Evolutionary conservation across 2,797 vertebrate species (phyloP).

Genomic region (Enoplosus armatus): DNA sequence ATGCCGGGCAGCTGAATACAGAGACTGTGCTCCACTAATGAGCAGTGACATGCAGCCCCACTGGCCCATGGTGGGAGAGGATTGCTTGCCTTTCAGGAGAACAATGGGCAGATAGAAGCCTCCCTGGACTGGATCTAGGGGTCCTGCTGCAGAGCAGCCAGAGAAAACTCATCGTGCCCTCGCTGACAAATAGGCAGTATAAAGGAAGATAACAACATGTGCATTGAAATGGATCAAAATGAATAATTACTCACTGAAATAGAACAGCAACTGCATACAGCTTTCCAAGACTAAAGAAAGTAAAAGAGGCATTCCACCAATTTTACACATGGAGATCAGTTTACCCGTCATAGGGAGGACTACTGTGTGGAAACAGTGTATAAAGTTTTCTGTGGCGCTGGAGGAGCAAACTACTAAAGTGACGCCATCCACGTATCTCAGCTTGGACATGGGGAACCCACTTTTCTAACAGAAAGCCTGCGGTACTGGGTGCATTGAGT

Average conservation of each 20-base stretch:
- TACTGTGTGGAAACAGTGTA: background rate
- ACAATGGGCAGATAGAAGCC: constrained; percentile 67
- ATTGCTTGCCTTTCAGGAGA: constrained; percentile 52
- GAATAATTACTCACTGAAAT: constrained; percentile 1
- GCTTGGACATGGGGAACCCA: background rate
- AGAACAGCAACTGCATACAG: background rate
- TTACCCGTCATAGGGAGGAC: background rate
- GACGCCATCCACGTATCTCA: background rate
- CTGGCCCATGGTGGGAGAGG: constrained; percentile 55
- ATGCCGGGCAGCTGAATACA: constrained; percentile 42
- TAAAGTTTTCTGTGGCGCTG: background rate
- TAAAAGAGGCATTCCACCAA: background rate
- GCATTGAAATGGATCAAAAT: constrained; percentile 8
- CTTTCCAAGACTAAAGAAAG: background rate
- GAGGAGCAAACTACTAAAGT: background rate
- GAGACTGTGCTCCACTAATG: constrained; percentile 70
- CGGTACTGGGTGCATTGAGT: background rate
- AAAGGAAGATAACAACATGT: constrained; percentile 6
- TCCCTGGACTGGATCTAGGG: constrained; percentile 27
- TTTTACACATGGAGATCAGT: background rate
- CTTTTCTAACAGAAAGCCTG: background rate
- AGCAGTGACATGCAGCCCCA: constrained; percentile 66
- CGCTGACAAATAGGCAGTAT: constrained; percentile 15
- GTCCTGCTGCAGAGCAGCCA: constrained; percentile 18
- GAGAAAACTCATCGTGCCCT: constrained; percentile 19